Evolutionary conservation across 2,888 invertebrate genomes (phyloP).

Genomic region (Metacarcinus magister): DNA sequence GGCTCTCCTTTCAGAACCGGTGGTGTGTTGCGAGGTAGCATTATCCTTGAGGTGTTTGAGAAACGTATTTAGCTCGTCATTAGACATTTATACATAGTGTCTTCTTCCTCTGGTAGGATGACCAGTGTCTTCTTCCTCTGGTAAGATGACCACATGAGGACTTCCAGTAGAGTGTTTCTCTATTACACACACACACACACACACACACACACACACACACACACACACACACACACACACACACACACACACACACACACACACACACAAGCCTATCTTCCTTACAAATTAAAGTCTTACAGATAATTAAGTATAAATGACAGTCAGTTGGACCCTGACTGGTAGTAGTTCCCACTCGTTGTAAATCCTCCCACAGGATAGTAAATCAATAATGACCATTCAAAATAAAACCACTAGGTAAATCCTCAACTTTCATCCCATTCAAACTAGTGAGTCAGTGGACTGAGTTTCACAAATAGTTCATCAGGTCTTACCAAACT

Average conservation of each 20-base stretch:
- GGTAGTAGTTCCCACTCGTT: background rate
- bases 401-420: background rate
- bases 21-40: background rate
- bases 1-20: background rate
- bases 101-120: conserved; percentile 23
- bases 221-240: background rate
- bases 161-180: background rate
- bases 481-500: background rate
- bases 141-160: background rate
- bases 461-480: background rate
- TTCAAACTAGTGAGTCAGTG: background rate
- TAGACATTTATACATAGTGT: background rate
- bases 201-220: background rate
- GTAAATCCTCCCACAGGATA: background rate
- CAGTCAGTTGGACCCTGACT: conserved; percentile 35
- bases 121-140: background rate
- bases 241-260: background rate
- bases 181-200: background rate
- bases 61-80: background rate
- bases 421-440: background rate
- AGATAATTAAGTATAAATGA: background rate
- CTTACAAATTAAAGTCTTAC: background rate
- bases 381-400: background rate
- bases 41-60: background rate
- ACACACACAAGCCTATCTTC: background rate